Base-by-base conservation (phyloP, 2,797 vertebrate species). In the Clarias platycephalus region DNA sequence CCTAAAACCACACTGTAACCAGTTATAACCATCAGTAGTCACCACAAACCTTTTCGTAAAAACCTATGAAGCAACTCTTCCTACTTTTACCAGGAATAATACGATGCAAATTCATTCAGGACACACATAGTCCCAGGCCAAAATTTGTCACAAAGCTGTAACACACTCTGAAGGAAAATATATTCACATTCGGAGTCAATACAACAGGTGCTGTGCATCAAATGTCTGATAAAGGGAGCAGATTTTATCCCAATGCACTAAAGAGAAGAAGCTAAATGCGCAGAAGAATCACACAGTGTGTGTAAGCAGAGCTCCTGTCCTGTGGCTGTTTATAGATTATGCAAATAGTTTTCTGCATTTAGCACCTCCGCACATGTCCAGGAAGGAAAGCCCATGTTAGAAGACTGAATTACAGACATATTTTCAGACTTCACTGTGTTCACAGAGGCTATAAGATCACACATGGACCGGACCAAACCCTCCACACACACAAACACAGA, bases 331-430 rank as follows among this genome's bases (percentile, higher is more conserved):
- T 83, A 84, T 84, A 87, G 82, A 57, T 24, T 55, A 55, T 62
- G 83, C 31, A 86, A 86, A 80, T 85, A 37, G 10, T 68, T 80
- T 49, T 7, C 78, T 76, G 79, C 74, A 84, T 84, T 85, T 85
- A 88, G 84, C 63, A 60, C 58, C 53, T 68, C 57, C 15, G 40
- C 55, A 71, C 74, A 63, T 63, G 60, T 49, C 63, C 58, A 58
- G 24, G 5, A 88, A 9, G 12, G 66, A 62, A 26, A 55, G n/a
- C 18, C 6, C 31, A 71, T 28, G n/a, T 34, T 57, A 81, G 7
- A 9, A 28, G 66, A 37, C 22, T 18, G 40, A 70, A 79, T 75
- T 83, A 18, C 70, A 26, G 40, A 85, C 66, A 78, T 31, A 22
- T 75, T 40, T 0, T 76, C 18, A 80, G 26, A 84, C 64, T 58